A percentile compares a stretch with the other conserved stretches of the same genome.
Evolutionary conservation across 2,113 vertebrate genomes (phyloP).

Genomic region (Petromus typicus): DNA sequence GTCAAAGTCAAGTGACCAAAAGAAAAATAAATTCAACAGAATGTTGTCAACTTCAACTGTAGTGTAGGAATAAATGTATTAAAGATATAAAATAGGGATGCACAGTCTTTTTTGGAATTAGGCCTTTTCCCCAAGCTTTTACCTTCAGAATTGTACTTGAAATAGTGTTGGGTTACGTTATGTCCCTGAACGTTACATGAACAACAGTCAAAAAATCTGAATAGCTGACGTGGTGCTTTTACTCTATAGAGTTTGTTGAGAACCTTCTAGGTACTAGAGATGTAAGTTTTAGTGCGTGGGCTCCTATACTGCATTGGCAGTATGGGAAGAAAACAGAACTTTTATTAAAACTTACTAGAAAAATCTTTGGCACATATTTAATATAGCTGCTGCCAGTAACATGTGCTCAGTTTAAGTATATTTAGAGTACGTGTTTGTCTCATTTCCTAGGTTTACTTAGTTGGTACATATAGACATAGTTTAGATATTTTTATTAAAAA

Average conservation of each 20-base stretch:
- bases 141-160: conserved; percentile 21
- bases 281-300: neutral
- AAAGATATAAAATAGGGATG: neutral
- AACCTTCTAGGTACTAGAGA: neutral
- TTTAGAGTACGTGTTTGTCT: neutral
- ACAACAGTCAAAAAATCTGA: neutral
- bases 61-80: neutral
- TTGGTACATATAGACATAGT: neutral
- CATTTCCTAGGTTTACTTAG: neutral
- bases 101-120: neutral
- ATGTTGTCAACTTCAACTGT: neutral
- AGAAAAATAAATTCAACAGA: conserved; percentile 5
- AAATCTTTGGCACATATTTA: neutral
- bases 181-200: neutral
- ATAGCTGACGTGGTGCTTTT: neutral
- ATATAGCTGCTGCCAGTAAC: neutral
- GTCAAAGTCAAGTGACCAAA: neutral
- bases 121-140: neutral
- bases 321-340: conserved; percentile 2
- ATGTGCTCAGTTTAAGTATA: too few species aligned
- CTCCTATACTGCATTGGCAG: neutral
- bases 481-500: neutral
- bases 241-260: neutral
- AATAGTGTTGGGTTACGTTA: neutral
- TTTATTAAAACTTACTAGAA: neutral